Base-by-base conservation (phyloP, 2,797 vertebrate species). In the Aplochiton taeniatus region DNA sequence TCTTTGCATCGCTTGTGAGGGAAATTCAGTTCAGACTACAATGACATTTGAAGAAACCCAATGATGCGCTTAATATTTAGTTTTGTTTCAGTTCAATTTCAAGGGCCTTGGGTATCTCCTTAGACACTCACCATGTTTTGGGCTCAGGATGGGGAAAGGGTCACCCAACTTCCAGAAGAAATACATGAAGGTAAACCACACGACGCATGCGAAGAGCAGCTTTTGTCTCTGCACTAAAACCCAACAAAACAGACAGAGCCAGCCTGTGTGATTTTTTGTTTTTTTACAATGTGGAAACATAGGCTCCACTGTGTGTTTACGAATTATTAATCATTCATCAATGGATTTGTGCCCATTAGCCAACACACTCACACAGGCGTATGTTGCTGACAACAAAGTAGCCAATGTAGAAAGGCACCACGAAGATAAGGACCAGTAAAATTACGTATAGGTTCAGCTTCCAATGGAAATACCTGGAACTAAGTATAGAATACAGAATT, bases 161-260 rank as follows among this genome's bases (percentile, higher is more conserved):
- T 99, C 98, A 10, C 97, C 98, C 80, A 99, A 1, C 84, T 98
- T 99, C 97, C 97, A 99, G 87, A 99, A 99, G 93, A 99, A 98
- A 90, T 98, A 99, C 96, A 99, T 99, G 82, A 99, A 99, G 1
- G 97, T 96, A 80, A 98, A 88, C 98, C 98, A 99, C 54, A 99
- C 84, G 80, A 95, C 93, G 80, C 97, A 99, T 0, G 98, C 92
- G 66, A 99, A 98, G 56, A 98, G 93, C 60, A 99, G 88, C 68
- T 91, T 93, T 83, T 97, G 96, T 82, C 93, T 94, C 54, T 97
- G 95, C 78, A 99, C 98, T 99, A 31, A 58, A 84, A 4, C 43
- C 11, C 73, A 44, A 63, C 60, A 45, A 0, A 18, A 63, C 0
- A 70, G 62, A 64, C 8, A 70, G 20, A 19, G 59, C 18, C 31